These are phyloP conservation scores for Acleris cristana DNA, from an alignment of 2,888 invertebrate species.

Conservation along the genomic window DNA sequence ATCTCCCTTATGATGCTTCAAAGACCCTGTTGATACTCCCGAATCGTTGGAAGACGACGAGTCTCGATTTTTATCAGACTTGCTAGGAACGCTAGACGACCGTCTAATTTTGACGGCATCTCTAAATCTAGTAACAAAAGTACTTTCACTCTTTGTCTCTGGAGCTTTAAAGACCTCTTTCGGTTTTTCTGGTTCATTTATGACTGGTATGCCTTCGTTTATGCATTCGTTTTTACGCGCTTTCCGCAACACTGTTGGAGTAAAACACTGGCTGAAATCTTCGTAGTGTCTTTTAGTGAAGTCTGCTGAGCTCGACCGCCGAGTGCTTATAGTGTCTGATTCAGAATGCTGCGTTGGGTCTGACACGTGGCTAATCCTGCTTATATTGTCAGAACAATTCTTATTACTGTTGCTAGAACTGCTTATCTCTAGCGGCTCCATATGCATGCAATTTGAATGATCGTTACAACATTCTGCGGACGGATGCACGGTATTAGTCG, in stretches of 20 bases:
- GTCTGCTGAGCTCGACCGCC: constrained; percentile 86
- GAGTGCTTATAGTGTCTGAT: constrained; percentile 70
- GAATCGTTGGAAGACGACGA: constrained; percentile 89
- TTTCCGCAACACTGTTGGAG: constrained; percentile 73
- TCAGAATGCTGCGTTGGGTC: constrained; percentile 75
- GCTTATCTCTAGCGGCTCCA: constrained; percentile 71
- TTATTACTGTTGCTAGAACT: constrained; percentile 70
- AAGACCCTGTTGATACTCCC: constrained; percentile 87
- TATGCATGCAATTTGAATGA: constrained; percentile 71
- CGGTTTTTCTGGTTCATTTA: constrained; percentile 50
- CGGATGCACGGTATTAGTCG: constrained; percentile 69
- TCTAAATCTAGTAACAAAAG: constrained; percentile 73
- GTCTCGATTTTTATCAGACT: constrained; percentile 87
- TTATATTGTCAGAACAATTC: constrained; percentile 79
- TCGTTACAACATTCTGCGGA: constrained; percentile 70
- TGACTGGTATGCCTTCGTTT: constrained; percentile 60
- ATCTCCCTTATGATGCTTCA: constrained; percentile 85
- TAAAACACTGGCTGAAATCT: constrained; percentile 69
- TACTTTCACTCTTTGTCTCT: constrained; percentile 71
- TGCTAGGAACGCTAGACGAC: constrained; percentile 88
- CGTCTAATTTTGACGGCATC: constrained; percentile 86
- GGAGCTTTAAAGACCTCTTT: constrained; percentile 71
- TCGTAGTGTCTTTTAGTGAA: constrained; percentile 84
- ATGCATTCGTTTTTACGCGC: constrained; percentile 69
- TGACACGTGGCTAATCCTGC: constrained; percentile 82